A percentile compares a stretch with the other conserved stretches of the same genome.
phyloP scores from a whole-genome alignment of 2,888 invertebrate genomes.

The Abrostola tripartita region DNA sequence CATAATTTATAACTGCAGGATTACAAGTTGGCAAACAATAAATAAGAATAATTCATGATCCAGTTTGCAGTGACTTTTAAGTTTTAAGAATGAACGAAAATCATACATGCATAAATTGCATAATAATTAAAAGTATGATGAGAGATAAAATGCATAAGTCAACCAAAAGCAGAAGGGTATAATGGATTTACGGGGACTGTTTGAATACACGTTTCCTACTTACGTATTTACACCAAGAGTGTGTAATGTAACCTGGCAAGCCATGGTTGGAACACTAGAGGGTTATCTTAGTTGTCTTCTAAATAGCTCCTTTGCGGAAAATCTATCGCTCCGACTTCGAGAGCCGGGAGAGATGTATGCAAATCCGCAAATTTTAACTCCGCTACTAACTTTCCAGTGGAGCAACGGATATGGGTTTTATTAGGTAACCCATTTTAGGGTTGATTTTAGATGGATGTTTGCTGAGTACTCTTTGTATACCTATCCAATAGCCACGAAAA shows the following conservation, averaged over 20 bases:
- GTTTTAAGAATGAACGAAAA: too few relatives aligned
- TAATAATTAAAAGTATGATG: too few relatives aligned
- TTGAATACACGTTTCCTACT: too few relatives aligned
- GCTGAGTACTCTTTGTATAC: neutral
- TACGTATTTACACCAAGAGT: slow-evolving; percentile 6
- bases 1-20: neutral
- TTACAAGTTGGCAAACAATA: neutral
- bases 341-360: slow-evolving; percentile 58
- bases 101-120: too few relatives aligned
- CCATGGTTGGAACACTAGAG: slow-evolving; percentile 59
- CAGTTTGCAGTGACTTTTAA: too few relatives aligned
- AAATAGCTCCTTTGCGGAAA: slow-evolving; percentile 72
- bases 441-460: neutral
- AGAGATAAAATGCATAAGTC: too few relatives aligned
- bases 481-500: too few relatives aligned
- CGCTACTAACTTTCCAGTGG: slow-evolving; percentile 32
- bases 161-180: too few relatives aligned
- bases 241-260: slow-evolving; percentile 43
- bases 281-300: slow-evolving; percentile 68
- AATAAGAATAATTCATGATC: too few relatives aligned
- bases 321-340: slow-evolving; percentile 61
- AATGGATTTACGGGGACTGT: too few relatives aligned
- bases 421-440: slow-evolving; percentile 1
- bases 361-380: slow-evolving; percentile 50
- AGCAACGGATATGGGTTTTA: slow-evolving; percentile 19